Base-by-base conservation (phyloP, 1,140 invertebrate genomes). In the Panulirus ornatus region DNA sequence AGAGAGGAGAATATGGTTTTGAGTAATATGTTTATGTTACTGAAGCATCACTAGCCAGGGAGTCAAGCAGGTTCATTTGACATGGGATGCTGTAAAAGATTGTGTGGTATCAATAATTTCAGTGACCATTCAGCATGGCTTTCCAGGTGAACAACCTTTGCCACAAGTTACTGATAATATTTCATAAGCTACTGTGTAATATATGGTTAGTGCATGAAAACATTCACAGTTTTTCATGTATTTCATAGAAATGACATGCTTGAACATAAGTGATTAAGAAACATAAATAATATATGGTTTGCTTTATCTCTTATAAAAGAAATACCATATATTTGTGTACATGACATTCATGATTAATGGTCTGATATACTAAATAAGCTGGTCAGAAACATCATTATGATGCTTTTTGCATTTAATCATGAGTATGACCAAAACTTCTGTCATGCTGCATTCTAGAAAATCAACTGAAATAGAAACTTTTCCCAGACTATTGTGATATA, bases 11-110 rank as follows among this genome's bases (percentile, higher is more conserved):
- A n/a, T n/a, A n/a, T n/a, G n/a, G n/a, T n/a, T n/a, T n/a, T n/a
- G n/a, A n/a, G n/a, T n/a, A n/a, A n/a, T n/a, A n/a, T n/a, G n/a
- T n/a, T n/a, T n/a, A n/a, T n/a, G n/a, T n/a, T n/a, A n/a, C n/a
- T n/a, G n/a, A n/a, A n/a, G n/a, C n/a, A 58, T 58, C 11, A 58
- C 11, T 58, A 58, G 11, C 51, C 51, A 58, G 51, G 51, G 51
- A n/a, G 51, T n/a, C 11, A 58, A 58, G 51, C 11, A n/a, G 51
- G 51, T 58, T 58, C n/a, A 14, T 11, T n/a, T 70, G 63, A n/a
- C n/a, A n/a, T n/a, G n/a, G n/a, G n/a, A n/a, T n/a, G n/a, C 22
- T 70, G 22, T 70, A 70, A 70, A 70, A 70, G 63, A 22, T 70
- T 70, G 22, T 70, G 63, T 5, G 6, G 22, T 30, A 70, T 22